Base-by-base conservation (phyloP, 2,888 invertebrate species). In the Spilarctia lutea region DNA sequence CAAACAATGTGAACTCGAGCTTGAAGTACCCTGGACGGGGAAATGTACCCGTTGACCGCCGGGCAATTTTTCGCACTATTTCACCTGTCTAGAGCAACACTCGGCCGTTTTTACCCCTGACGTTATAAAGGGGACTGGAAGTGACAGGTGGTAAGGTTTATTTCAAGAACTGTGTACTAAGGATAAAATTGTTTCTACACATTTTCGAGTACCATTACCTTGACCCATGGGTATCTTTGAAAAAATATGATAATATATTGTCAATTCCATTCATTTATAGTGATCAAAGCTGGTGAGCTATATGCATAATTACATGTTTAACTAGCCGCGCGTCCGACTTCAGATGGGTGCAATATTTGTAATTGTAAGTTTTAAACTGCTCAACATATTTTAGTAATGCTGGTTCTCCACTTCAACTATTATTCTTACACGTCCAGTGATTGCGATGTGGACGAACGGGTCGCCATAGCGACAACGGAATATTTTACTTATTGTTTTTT, bases 41-140 rank as follows among this genome's bases (percentile, higher is more conserved):
- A 82, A 90, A 89, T 86, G 85, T 85, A 83, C 83, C 81, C 86
- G 88, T 85, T 91, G 92, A 93, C 94, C 93, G 89, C 83, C 77
- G 89, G 90, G 87, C 94, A 93, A 94, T 94, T 94, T 94, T 91
- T 91, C 94, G 94, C 94, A 93, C 94, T 94, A 94, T 94, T 94
- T 93, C 94, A 94, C 94, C 94, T 94, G 94, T 94, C 94, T 86
- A 81, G 80, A 85, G 88, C 94, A 94, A 92, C 90, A 88, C 90
- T 86, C 85, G 85, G 77, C 79, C 83, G 87, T 89, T 91, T 90
- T 90, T 89, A 85, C 82, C 83, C 80, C 78, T 83, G 74, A 71
- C 78, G 82, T 82, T 81, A 73, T 79, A 75, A 77, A 77, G 72
- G 73, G 33, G 18, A 35, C 89, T 90, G 82, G 88, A 91, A 80